phyloP scores from a whole-genome alignment of 2,113 vertebrate genomes.

The Rhabdornis inornatus region DNA sequence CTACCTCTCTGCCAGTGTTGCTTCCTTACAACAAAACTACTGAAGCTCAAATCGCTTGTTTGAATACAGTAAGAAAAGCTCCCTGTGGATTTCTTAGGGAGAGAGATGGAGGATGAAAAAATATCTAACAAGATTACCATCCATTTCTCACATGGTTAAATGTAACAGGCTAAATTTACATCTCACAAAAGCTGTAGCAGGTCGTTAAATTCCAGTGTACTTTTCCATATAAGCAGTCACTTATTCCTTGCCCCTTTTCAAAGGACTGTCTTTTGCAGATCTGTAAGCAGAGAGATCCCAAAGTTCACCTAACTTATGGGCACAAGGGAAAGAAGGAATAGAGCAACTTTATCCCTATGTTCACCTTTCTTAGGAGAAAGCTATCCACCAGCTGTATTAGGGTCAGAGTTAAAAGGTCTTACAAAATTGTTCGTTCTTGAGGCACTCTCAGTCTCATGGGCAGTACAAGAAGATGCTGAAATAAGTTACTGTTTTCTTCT shows the following conservation, averaged over 20 bases:
- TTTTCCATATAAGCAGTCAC: not conserved
- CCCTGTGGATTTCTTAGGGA: not conserved
- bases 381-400: not conserved
- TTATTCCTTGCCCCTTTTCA: not conserved
- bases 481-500: not conserved
- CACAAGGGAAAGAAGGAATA: not conserved
- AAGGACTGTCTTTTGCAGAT: not conserved
- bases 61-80: not conserved
- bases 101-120: not conserved
- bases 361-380: not conserved
- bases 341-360: not conserved
- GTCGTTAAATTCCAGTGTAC: not conserved
- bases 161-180: not conserved
- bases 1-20: not conserved
- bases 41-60: not conserved
- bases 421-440: not conserved
- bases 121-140: not conserved
- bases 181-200: not conserved
- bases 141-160: not conserved
- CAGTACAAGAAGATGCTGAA: not conserved
- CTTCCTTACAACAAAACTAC: not conserved
- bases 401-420: not conserved
- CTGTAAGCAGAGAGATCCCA: not conserved
- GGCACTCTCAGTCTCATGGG: not conserved
- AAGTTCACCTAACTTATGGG: not conserved